phyloP scores from a whole-genome alignment of 2,113 vertebrate genomes.

The Thryonomys swinderianus region DNA sequence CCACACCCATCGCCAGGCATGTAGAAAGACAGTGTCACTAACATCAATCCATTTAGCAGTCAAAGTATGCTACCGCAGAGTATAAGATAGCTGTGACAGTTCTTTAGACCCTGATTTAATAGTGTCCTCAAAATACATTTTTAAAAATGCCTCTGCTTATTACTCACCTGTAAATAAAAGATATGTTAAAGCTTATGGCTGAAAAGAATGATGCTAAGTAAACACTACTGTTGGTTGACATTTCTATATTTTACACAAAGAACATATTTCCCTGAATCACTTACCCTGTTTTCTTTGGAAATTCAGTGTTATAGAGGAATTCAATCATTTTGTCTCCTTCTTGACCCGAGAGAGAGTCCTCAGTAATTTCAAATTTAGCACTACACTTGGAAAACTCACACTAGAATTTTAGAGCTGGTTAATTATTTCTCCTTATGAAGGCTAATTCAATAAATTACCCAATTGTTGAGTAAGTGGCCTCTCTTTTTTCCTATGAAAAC shows the following conservation, averaged over 20 bases:
- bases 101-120: not conserved
- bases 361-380: constrained; percentile 64
- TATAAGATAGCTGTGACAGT: constrained; percentile 70
- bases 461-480: constrained; percentile 73
- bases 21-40: constrained; percentile 68
- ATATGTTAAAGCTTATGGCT: constrained; percentile 69
- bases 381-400: constrained; percentile 62
- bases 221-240: constrained; percentile 53
- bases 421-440: constrained; percentile 68
- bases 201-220: constrained; percentile 73
- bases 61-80: constrained; percentile 76
- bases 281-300: constrained; percentile 59
- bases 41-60: constrained; percentile 72
- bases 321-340: constrained; percentile 59
- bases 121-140: constrained; percentile 32
- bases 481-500: constrained; percentile 62
- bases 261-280: constrained; percentile 46
- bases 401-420: constrained; percentile 61
- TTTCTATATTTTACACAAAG: constrained; percentile 63
- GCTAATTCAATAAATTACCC: constrained; percentile 71
- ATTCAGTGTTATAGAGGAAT: constrained; percentile 23
- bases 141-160: constrained; percentile 36
- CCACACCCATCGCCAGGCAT: constrained; percentile 54
- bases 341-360: constrained; percentile 62
- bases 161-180: constrained; percentile 68